Percentiles rank a stretch among this genome's conserved stretches.
Conservation (phyloP, 2,888 invertebrate species). For the Lymantria monacha region DNA sequence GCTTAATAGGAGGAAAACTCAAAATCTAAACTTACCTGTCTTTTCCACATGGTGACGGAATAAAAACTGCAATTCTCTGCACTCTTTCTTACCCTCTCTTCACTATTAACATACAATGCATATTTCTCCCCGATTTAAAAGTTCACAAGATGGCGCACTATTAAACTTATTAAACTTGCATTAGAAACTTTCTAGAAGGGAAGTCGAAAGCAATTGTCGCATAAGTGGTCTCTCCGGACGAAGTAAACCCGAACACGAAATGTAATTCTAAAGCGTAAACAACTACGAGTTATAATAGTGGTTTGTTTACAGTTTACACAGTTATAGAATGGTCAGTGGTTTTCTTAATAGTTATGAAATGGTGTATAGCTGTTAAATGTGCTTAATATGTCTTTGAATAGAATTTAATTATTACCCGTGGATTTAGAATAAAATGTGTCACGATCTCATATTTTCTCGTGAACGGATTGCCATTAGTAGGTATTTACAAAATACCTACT, state of each 20-base stretch:
- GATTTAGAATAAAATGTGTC: no score
- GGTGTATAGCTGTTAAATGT: not conserved
- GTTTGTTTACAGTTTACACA: not conserved
- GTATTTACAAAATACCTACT: no score
- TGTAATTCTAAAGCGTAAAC: constrained; percentile 8
- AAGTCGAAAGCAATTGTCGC: not conserved
- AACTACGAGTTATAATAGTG: not conserved
- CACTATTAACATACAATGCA: no score
- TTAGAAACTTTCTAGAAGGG: not conserved
- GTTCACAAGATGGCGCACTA: constrained; percentile 1
- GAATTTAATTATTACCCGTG: no score
- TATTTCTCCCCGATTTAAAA: not conserved
- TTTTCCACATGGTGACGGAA: no score
- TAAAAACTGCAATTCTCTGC: no score
- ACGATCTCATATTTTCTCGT: no score
- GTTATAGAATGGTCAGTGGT: not conserved
- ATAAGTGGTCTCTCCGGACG: constrained; percentile 2
- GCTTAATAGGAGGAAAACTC: no score
- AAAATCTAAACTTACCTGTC: no score
- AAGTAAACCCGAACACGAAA: constrained; percentile 8
- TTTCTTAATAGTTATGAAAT: not conserved
- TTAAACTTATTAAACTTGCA: constrained; percentile 6
- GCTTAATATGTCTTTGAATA: no score
- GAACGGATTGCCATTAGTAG: no score
- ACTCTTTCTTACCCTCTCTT: no score